These are phyloP conservation scores for Platerodrilus igneus DNA, from an alignment of 2,888 invertebrate species.

Conservation along the genomic window DNA sequence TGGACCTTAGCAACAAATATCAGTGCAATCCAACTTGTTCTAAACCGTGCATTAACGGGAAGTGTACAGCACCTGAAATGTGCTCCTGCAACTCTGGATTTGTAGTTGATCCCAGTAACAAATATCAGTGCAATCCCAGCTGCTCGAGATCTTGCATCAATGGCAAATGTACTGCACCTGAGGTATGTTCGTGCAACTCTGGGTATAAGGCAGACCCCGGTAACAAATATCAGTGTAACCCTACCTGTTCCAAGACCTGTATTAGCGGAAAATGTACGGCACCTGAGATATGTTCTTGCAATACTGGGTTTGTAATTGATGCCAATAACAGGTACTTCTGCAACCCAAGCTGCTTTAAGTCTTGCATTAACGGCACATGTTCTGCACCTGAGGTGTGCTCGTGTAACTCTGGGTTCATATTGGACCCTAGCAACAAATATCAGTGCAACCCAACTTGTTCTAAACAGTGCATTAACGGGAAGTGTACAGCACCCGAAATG, in stretches of 20 bases:
- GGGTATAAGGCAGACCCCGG: constrained; percentile 14
- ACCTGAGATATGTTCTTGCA: constrained; percentile 28
- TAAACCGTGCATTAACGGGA: constrained; percentile 24
- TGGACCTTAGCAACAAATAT: constrained; percentile 33
- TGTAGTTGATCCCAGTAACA: constrained; percentile 3
- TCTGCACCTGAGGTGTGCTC: constrained; percentile 40
- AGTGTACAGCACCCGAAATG: too few relatives aligned
- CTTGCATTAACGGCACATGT: constrained; percentile 27
- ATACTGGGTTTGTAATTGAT: constrained; percentile 13
- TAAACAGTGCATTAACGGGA: too few relatives aligned
- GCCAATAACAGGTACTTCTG: constrained; percentile 31
- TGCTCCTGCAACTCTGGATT: constrained; percentile 24
- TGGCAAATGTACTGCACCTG: constrained; percentile 19
- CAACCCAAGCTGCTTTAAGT: constrained; percentile 40
- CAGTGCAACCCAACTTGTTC: too few relatives aligned
- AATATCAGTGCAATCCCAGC: constrained; percentile 21
- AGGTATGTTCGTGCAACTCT: constrained; percentile 23
- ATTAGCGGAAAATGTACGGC: constrained; percentile 50
- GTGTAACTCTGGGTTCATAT: constrained; percentile 23
- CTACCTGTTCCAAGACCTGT: constrained; percentile 34
- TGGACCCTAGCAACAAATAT: constrained; percentile 30
- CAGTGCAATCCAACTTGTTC: constrained; percentile 29
- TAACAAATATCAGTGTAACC: constrained; percentile 31
- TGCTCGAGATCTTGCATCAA: constrained; percentile 22
- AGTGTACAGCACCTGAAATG: constrained; percentile 21